A percentile compares a stretch with the other conserved stretches of the same genome.
phyloP scores from a whole-genome alignment of 2,888 invertebrate species.

The Steinernema carpocapsae region DNA sequence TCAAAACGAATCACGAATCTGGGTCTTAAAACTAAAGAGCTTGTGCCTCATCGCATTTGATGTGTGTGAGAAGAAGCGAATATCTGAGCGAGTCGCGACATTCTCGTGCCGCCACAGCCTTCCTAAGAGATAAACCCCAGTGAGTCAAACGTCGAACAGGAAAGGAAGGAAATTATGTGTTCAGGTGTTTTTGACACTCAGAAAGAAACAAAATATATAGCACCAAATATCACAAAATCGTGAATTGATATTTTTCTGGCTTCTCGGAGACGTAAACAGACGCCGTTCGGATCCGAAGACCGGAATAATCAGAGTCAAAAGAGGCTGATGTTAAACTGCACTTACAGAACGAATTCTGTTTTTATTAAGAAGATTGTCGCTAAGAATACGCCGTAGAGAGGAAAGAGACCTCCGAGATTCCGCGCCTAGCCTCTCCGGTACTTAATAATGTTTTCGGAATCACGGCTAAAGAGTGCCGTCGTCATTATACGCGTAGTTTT shows the following conservation, averaged over 20 bases:
- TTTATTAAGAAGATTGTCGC: neutral
- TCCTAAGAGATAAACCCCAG: too few relatives aligned
- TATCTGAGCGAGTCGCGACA: too few relatives aligned
- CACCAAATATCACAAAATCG: constrained; percentile 7
- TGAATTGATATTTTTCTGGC: constrained; percentile 22
- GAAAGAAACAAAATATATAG: constrained; percentile 19
- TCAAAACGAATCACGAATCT: too few relatives aligned
- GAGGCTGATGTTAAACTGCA: neutral
- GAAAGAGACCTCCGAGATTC: neutral
- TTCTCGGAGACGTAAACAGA: constrained; percentile 4
- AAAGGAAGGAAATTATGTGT: too few relatives aligned
- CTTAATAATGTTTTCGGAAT: neutral
- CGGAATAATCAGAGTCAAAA: neutral
- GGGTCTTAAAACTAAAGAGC: too few relatives aligned
- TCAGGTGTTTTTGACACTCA: neutral
- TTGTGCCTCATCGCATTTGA: too few relatives aligned
- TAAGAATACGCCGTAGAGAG: neutral
- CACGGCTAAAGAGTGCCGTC: neutral
- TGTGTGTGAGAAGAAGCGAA: too few relatives aligned
- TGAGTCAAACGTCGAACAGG: too few relatives aligned
- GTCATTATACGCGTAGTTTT: constrained; percentile 13
- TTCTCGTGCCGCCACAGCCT: too few relatives aligned
- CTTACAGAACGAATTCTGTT: constrained; percentile 11
- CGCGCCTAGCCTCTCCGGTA: neutral
- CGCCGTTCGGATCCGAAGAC: neutral